phyloP scores from a whole-genome alignment of 2,888 invertebrate species.

The Panzeria rudis region DNA sequence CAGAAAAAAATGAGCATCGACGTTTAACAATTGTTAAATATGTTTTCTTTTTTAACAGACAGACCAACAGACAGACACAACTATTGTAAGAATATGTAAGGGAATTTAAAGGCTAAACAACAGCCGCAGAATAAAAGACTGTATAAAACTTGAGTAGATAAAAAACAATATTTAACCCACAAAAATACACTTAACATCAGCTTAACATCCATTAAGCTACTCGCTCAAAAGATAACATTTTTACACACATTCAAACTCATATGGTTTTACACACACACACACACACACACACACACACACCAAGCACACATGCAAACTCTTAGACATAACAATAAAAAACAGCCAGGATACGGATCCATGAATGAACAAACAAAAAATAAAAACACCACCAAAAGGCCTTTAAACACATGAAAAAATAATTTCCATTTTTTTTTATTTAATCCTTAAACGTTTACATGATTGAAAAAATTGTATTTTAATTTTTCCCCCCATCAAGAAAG shows the following conservation, averaged over 20 bases:
- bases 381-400: slow-evolving; percentile 60
- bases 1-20: slow-evolving; percentile 56
- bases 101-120: slow-evolving; percentile 58
- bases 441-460: slow-evolving; percentile 66
- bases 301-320: slow-evolving; percentile 28
- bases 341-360: slow-evolving; percentile 11
- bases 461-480: slow-evolving; percentile 74
- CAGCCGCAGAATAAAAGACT: slow-evolving; percentile 44
- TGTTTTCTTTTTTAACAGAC: slow-evolving; percentile 19
- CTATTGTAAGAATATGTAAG: slow-evolving; percentile 35
- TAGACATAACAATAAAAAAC: slow-evolving; percentile 44
- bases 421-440: slow-evolving; percentile 63
- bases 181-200: slow-evolving; percentile 74
- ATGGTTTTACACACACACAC: background rate
- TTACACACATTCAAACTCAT: slow-evolving; percentile 26
- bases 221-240: slow-evolving; percentile 50
- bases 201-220: slow-evolving; percentile 71
- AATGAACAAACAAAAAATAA: slow-evolving; percentile 10
- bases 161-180: slow-evolving; percentile 72
- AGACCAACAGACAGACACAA: slow-evolving; percentile 12
- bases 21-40: slow-evolving; percentile 63
- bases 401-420: slow-evolving; percentile 69
- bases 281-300: slow-evolving; percentile 20
- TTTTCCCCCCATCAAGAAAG: background rate
- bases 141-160: slow-evolving; percentile 33